phyloP scores from a whole-genome alignment of 1,140 invertebrate species.

The Aricia agestis region DNA sequence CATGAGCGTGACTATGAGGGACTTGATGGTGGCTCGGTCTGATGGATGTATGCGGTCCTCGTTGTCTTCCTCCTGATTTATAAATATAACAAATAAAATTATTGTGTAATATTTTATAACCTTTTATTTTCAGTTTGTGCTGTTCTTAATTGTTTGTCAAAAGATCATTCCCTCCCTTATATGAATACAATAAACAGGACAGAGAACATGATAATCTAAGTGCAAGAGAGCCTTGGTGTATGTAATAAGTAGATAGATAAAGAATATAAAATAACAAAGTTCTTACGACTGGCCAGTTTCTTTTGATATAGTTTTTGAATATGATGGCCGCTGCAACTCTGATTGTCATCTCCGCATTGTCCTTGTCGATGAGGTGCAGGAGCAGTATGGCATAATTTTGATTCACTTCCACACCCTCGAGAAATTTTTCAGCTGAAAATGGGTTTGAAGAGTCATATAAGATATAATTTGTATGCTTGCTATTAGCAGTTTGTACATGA shows the following conservation, averaged over 20 bases:
- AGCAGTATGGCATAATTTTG: slow-evolving; percentile 93
- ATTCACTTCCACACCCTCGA: slow-evolving; percentile 93
- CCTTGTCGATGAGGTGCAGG: slow-evolving; percentile 89
- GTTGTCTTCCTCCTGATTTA: slow-evolving; percentile 85
- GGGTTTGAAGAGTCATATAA: slow-evolving; percentile 32
- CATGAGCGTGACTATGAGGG: slow-evolving; percentile 94
- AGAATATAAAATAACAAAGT: slow-evolving; percentile 1
- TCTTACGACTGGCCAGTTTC: slow-evolving; percentile 94
- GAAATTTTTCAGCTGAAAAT: slow-evolving; percentile 91
- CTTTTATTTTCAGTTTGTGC: no score
- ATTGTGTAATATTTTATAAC: no score
- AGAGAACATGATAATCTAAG: no score
- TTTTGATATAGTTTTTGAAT: slow-evolving; percentile 98
- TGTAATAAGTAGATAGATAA: no score
- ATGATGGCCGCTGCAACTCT: slow-evolving; percentile 92
- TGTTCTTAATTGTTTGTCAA: no score
- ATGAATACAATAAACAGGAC: slow-evolving; percentile 16
- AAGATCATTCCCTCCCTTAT: no score
- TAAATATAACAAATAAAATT: background rate
- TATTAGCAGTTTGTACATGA: no score
- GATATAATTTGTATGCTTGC: slow-evolving; percentile 17
- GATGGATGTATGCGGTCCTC: slow-evolving; percentile 87
- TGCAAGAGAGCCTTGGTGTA: no score
- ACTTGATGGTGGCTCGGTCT: slow-evolving; percentile 89
- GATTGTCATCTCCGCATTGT: slow-evolving; percentile 86